Base-by-base conservation (phyloP, 2,888 invertebrate genomes). In the Zhuqinia jingwanae region DNA sequence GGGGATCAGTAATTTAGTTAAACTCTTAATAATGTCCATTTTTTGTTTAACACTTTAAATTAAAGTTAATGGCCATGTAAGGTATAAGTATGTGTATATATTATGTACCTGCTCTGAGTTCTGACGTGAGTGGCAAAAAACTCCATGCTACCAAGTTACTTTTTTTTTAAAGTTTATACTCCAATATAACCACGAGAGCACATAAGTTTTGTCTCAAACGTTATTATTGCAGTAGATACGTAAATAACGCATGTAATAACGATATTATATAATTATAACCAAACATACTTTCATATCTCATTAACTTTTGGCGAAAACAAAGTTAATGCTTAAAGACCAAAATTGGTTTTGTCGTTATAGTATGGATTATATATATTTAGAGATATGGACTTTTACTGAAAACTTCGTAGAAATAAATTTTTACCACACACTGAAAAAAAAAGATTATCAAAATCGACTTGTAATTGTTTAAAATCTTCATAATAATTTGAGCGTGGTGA, bases 221-320 rank as follows among this genome's bases (percentile, higher is more conserved):
- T 15, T 50, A 50, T 13, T 3, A 50, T 36, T 36, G 8, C 36
- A 36, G 36, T 36, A 36, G 36, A 50, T 50, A 50, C 50, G 5
- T 15, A 50, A n/a, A 50, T 15, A n/a, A n/a, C n/a, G n/a, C n/a
- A 50, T 50, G 50, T n/a, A 50, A 50, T 50, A 50, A 50, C n/a
- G 13, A 50, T 50, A 13, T 8, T n/a, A 50, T 13, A 2, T 36
- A 60, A 73, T 53, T 53, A 60, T 78, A 60, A 79, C 8, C 3
- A 36, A 36, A 77, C 84, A 70, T 50, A 75, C 85, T 79, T 75
- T 85, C 79, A 85, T 73, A 85, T 73, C 79, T 85, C 85, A 78
- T 85, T 85, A 85, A 78, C 15, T 78, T 85, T 79, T 85, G 60
- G 76, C 76, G 84, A 73, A 78, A 81, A 81, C 36, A 25, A n/a